phyloP scores from a whole-genome alignment of 37 sponge, comb jelly and placozoan species.

The Diacarnus erythraeanus region DNA sequence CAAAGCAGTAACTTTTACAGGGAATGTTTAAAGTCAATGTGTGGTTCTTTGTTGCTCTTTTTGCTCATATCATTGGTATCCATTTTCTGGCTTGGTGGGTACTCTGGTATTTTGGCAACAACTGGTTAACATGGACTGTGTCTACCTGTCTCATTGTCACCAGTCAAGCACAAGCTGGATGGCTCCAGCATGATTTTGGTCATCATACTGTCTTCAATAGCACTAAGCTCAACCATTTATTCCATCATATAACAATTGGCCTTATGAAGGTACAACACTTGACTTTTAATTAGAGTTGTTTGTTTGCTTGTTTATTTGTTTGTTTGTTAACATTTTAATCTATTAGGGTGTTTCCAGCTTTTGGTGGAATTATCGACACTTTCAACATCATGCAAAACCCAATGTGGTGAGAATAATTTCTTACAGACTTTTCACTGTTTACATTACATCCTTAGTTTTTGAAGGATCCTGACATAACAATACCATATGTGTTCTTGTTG shows the following conservation, averaged over 20 bases:
- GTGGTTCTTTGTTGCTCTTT: constrained; percentile 51
- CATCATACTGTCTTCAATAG: constrained; percentile 72
- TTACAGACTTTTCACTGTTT: not conserved
- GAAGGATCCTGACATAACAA: constrained; percentile 86
- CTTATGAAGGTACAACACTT: constrained; percentile 45
- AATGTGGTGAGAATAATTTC: constrained; percentile 63
- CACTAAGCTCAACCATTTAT: constrained; percentile 56
- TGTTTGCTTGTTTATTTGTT: not conserved
- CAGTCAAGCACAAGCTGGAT: constrained; percentile 80
- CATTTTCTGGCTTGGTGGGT: constrained; percentile 37
- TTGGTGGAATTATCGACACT: constrained; percentile 87
- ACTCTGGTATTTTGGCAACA: constrained; percentile 58
- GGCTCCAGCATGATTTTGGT: constrained; percentile 91
- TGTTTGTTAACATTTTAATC: not conserved
- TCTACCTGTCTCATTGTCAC: constrained; percentile 33
- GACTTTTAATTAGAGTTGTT: not conserved
- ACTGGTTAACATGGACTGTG: constrained; percentile 55
- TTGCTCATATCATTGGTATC: constrained; percentile 53
- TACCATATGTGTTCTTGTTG: constrained; percentile 65
- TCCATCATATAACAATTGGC: constrained; percentile 59
- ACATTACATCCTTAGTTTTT: constrained; percentile 35
- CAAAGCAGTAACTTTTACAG: constrained; percentile 13
- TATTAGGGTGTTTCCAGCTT: constrained; percentile 59
- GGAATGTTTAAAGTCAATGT: constrained; percentile 59
- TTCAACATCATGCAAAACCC: constrained; percentile 84